A percentile compares a stretch with the other conserved stretches of the same genome.
Evolutionary conservation across 2,888 invertebrate species (phyloP).

Genomic region (Heteromurus nitidus): DNA sequence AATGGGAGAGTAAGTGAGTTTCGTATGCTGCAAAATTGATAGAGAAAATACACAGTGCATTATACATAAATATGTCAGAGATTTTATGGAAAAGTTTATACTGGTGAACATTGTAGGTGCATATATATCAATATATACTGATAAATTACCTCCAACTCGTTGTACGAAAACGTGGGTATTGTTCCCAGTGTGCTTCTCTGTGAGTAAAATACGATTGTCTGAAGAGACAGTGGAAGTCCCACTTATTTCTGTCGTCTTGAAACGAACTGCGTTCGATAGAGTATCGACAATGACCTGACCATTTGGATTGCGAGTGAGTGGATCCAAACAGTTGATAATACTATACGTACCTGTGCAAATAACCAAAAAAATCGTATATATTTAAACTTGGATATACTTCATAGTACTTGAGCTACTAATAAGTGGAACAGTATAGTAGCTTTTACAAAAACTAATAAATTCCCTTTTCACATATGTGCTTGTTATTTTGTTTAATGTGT

Average conservation of each 20-base stretch:
- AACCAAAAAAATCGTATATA: slow-evolving; percentile 18
- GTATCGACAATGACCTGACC: slow-evolving; percentile 55
- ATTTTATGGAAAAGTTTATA: not conserved
- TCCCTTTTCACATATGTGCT: slow-evolving; percentile 38
- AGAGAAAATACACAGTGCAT: not conserved
- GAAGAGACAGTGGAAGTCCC: slow-evolving; percentile 46
- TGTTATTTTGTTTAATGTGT: not conserved
- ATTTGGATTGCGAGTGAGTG: slow-evolving; percentile 32
- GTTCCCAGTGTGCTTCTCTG: slow-evolving; percentile 52
- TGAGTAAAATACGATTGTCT: slow-evolving; percentile 54
- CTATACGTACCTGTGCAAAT: slow-evolving; percentile 39
- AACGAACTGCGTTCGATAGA: slow-evolving; percentile 50
- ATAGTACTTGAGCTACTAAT: too few relatives aligned
- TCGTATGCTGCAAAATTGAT: slow-evolving; percentile 49
- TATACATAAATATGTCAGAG: not conserved
- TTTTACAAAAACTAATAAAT: slow-evolving; percentile 53
- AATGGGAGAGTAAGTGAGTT: slow-evolving; percentile 50
- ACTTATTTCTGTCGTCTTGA: slow-evolving; percentile 50
- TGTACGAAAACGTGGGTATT: slow-evolving; percentile 59
- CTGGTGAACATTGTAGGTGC: not conserved
- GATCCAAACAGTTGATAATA: slow-evolving; percentile 58
- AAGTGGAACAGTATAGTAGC: too few relatives aligned
- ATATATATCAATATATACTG: not conserved
- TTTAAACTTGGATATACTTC: too few relatives aligned
- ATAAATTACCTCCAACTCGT: slow-evolving; percentile 34